Evolutionary conservation across 30 jellyfish, hydroid and myxozoan species (phyloP).

Genomic region (Aurelia aurita): DNA sequence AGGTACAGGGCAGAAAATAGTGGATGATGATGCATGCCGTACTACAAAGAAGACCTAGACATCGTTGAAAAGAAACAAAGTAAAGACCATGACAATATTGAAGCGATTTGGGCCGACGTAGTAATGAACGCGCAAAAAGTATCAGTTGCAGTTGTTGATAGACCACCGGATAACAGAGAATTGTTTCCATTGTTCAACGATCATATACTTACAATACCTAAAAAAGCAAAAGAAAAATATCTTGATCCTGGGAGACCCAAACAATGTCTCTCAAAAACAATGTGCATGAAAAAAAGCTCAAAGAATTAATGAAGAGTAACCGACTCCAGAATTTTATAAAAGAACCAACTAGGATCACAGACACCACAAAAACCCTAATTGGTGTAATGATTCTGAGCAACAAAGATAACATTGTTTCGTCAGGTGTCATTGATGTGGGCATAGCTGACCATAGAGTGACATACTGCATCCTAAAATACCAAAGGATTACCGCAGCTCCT

Average conservation of each 20-base stretch:
- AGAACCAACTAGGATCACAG: not conserved
- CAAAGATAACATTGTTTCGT: constrained; percentile 5
- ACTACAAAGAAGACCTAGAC: constrained; percentile 32
- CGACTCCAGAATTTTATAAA: not conserved
- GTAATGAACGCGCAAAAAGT: constrained; percentile 35
- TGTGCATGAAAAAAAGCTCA: not conserved
- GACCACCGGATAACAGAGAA: constrained; percentile 47
- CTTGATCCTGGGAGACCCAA: no score
- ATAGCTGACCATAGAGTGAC: constrained; percentile 2
- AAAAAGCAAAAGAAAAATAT: no score
- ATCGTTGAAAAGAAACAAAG: constrained; percentile 32
- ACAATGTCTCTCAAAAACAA: not conserved
- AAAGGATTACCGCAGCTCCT: not conserved
- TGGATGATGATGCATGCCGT: constrained; percentile 50
- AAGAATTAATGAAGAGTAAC: not conserved
- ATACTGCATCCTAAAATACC: not conserved
- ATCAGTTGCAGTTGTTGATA: constrained; percentile 43
- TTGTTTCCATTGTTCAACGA: no score
- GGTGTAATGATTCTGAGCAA: constrained; percentile 15
- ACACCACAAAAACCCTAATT: not conserved
- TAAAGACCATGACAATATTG: constrained; percentile 25
- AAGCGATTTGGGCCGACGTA: constrained; percentile 55
- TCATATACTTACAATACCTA: no score
- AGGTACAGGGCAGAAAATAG: constrained; percentile 26
- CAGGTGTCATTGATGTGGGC: not conserved